Percentiles rank a stretch among this genome's conserved stretches.
These are phyloP conservation scores for Tridacna gigas DNA, from an alignment of 2,888 invertebrate species.

Conservation along the genomic window DNA sequence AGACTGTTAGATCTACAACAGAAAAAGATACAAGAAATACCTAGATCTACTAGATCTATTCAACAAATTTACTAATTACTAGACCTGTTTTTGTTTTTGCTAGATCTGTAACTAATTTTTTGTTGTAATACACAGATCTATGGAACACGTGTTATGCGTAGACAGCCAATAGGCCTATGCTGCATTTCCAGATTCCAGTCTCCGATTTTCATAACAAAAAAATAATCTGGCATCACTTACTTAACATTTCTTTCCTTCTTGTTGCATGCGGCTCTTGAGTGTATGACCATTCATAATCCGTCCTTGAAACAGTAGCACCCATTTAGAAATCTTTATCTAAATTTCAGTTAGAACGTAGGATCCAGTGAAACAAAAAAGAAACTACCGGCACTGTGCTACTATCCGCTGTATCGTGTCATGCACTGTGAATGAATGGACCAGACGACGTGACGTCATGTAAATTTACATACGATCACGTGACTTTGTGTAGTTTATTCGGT, in stretches of 20 bases:
- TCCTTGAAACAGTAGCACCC: constrained; percentile 97
- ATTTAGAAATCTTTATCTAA: constrained; percentile 86
- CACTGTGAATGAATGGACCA: constrained; percentile 29
- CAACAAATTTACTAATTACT: no score
- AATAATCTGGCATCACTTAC: constrained; percentile 86
- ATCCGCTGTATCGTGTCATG: not conserved
- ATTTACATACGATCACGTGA: constrained; percentile 62
- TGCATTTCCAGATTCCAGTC: not conserved
- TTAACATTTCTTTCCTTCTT: constrained; percentile 95
- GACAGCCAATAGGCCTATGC: not conserved
- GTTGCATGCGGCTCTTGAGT: constrained; percentile 99
- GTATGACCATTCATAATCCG: constrained; percentile 98
- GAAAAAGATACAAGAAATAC: no score
- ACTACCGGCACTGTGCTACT: constrained; percentile 21
- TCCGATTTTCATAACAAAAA: not conserved
- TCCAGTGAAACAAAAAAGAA: constrained; percentile 1
- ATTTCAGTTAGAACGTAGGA: not conserved
- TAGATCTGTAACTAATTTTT: no score
- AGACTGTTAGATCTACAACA: no score
- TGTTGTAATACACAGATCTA: no score
- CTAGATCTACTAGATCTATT: no score
- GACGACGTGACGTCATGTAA: constrained; percentile 61
- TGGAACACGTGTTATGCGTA: not conserved
- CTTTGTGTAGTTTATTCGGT: constrained; percentile 50
- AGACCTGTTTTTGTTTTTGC: no score